Percentiles rank a stretch among this genome's conserved stretches.
phyloP scores from a whole-genome alignment of 2,888 invertebrate species.

The Danaus chrysippus region DNA sequence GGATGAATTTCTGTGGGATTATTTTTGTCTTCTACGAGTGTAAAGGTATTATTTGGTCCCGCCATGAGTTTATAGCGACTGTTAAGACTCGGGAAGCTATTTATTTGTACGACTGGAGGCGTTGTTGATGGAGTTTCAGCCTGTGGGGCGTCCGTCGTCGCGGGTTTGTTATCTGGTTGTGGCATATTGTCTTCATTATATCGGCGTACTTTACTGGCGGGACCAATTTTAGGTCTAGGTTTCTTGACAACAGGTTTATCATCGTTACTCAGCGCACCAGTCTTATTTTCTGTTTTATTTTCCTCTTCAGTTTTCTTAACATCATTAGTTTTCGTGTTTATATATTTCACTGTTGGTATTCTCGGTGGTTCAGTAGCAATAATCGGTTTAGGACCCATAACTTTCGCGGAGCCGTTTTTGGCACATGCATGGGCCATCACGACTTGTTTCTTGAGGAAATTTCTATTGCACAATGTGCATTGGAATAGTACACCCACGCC shows the following conservation, averaged over 20 bases:
- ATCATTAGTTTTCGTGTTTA: conserved; percentile 50
- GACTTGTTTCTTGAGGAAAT: conserved; percentile 66
- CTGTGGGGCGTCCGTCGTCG: conserved; percentile 16
- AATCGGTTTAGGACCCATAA: conserved; percentile 44
- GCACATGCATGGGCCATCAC: conserved; percentile 66
- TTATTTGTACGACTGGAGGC: conserved; percentile 47
- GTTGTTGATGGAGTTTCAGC: neutral
- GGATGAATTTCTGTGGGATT: conserved; percentile 28
- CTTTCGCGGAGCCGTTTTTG: conserved; percentile 58
- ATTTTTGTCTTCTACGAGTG: conserved; percentile 55
- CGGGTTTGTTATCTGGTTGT: conserved; percentile 25
- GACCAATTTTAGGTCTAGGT: conserved; percentile 59
- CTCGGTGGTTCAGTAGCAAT: conserved; percentile 53
- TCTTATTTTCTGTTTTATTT: conserved; percentile 38
- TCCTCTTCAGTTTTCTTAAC: conserved; percentile 42
- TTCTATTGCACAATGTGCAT: conserved; percentile 69
- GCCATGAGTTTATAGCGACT: conserved; percentile 62
- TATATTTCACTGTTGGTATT: conserved; percentile 62
- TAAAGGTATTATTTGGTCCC: conserved; percentile 67
- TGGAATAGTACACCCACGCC: conserved; percentile 70
- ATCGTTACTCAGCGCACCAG: conserved; percentile 29
- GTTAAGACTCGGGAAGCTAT: conserved; percentile 50
- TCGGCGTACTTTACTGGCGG: conserved; percentile 61
- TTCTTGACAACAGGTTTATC: conserved; percentile 35
- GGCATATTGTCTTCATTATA: conserved; percentile 17